phyloP scores from a whole-genome alignment of 1,140 invertebrate genomes.

The Diorhabda carinulata region DNA sequence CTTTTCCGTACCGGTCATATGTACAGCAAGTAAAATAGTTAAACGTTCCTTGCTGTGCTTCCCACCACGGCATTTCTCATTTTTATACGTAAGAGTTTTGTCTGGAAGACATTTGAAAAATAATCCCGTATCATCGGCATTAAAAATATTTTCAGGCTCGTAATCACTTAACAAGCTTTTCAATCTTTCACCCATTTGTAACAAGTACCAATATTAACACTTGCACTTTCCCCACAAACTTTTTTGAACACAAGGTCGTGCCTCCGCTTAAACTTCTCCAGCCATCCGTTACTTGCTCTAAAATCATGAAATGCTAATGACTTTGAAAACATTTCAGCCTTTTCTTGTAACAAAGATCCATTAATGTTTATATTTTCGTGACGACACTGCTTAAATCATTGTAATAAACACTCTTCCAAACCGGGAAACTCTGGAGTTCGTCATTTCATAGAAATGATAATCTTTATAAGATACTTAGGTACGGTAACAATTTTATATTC shows the following conservation, averaged over 20 bases:
- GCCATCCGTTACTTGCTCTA: constrained; percentile 21
- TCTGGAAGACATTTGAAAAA: constrained; percentile 46
- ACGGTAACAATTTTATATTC: no score
- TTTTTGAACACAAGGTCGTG: constrained; percentile 23
- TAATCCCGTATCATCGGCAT: constrained; percentile 48
- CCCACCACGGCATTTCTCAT: constrained; percentile 40
- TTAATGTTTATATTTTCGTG: constrained; percentile 20
- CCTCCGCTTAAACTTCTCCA: constrained; percentile 29
- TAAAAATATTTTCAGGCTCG: constrained; percentile 44
- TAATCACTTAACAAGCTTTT: constrained; percentile 25
- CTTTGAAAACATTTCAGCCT: constrained; percentile 18
- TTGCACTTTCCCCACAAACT: constrained; percentile 13
- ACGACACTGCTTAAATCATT: neutral
- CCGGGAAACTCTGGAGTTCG: no score
- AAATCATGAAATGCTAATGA: constrained; percentile 18
- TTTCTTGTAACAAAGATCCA: constrained; percentile 26
- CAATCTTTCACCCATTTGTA: constrained; percentile 8
- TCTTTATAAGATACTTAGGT: no score
- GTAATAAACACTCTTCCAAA: neutral
- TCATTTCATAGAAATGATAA: no score
- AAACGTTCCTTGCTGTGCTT: constrained; percentile 46
- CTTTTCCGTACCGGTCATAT: constrained; percentile 49
- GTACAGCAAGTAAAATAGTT: constrained; percentile 48
- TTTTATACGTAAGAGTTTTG: constrained; percentile 40
- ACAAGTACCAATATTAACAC: no score